Evolutionary conservation across 2,797 vertebrate genomes (phyloP).

Genomic region (Eulemur rubriventer): DNA sequence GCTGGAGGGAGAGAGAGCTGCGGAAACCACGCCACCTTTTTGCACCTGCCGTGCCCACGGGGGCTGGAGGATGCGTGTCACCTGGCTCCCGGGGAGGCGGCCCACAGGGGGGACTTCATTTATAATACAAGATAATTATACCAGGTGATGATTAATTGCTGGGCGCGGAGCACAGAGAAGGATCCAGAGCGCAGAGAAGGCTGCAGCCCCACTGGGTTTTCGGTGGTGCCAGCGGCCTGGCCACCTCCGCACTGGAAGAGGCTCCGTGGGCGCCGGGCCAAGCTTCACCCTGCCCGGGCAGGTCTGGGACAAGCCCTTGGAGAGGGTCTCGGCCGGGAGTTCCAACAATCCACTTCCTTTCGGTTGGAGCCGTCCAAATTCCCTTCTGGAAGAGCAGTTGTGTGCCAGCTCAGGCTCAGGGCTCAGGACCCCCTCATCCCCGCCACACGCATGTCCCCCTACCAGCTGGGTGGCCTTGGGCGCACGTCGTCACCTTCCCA

Average conservation of each 20-base stretch:
- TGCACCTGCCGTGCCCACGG: neutral
- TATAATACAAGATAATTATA: neutral
- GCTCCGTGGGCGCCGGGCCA: neutral
- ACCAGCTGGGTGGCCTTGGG: neutral
- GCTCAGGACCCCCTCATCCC: neutral
- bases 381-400: neutral
- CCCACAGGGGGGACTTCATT: neutral
- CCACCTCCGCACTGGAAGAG: fast-evolving
- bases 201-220: neutral
- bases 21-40: neutral
- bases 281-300: neutral
- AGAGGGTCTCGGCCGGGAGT: too few relatives aligned
- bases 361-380: neutral
- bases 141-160: neutral
- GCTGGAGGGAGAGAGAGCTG: neutral
- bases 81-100: neutral
- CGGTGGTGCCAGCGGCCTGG: neutral
- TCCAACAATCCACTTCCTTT: neutral
- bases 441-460: too few relatives aligned
- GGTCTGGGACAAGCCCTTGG: neutral
- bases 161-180: fast-evolving
- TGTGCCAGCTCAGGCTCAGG: neutral
- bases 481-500: neutral
- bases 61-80: neutral
- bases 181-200: neutral